Percentiles rank a stretch among this genome's conserved stretches.
Conservation (phyloP, 2,888 invertebrate genomes). For the Lithophane socia region DNA sequence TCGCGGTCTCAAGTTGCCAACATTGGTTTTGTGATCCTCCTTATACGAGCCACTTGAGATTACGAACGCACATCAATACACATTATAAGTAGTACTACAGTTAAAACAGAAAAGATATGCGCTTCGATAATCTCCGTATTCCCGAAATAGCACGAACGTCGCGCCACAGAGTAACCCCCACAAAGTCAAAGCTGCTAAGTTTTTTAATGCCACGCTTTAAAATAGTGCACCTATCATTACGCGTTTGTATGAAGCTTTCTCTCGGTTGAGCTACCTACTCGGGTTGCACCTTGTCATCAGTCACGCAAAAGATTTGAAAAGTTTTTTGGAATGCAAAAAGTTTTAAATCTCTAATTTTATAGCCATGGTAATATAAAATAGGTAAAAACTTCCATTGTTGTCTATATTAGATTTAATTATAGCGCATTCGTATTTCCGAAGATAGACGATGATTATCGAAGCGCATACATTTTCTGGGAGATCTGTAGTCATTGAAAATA, state of each 20-base stretch:
- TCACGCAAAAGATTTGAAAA: background rate
- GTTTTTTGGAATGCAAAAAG: background rate
- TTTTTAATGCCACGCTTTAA: background rate
- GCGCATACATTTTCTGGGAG: background rate
- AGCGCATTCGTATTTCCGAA: background rate
- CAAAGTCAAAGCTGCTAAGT: background rate
- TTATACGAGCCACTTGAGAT: background rate
- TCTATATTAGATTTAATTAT: background rate
- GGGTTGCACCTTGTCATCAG: background rate
- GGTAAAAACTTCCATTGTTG: background rate
- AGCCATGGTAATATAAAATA: background rate
- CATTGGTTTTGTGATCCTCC: background rate
- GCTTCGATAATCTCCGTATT: background rate
- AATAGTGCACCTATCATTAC: background rate
- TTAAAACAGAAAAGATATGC: background rate
- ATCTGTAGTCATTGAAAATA: background rate
- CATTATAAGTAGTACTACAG: slow-evolving; percentile 3
- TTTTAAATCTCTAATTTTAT: background rate
- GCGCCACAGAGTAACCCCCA: background rate
- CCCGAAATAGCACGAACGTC: background rate
- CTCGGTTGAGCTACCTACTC: background rate
- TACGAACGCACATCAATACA: slow-evolving; percentile 2
- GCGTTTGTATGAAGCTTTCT: background rate
- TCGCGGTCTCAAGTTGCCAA: background rate
- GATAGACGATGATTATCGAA: background rate